These are phyloP conservation scores for Goniozus legneri DNA, from an alignment of 1,140 invertebrate genomes.

Conservation along the genomic window DNA sequence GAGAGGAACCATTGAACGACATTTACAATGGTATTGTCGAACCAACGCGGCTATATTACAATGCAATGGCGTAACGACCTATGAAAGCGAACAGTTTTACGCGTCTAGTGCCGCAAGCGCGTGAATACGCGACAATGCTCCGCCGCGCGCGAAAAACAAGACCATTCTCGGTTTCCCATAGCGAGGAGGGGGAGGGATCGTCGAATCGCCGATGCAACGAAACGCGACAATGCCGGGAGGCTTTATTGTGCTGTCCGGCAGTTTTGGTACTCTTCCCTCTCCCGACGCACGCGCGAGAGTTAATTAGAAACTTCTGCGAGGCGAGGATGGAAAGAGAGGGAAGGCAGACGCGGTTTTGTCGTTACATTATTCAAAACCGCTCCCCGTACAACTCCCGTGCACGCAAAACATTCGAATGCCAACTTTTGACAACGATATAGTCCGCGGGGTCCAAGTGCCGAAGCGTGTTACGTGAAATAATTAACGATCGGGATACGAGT, in stretches of 20 bases:
- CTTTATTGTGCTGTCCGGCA: slow-evolving; percentile 48
- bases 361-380: slow-evolving; percentile 53
- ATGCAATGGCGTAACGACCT: too few relatives aligned
- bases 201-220: slow-evolving; percentile 36
- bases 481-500: slow-evolving; percentile 50
- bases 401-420: slow-evolving; percentile 39
- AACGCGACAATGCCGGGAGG: too few relatives aligned
- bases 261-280: slow-evolving; percentile 7
- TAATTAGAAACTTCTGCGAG: slow-evolving; percentile 52
- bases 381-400: slow-evolving; percentile 15
- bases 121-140: too few relatives aligned
- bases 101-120: too few relatives aligned
- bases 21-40: too few relatives aligned
- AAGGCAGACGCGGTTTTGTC: slow-evolving; percentile 24
- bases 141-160: too few relatives aligned
- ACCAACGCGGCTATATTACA: too few relatives aligned
- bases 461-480: slow-evolving; percentile 49
- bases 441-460: slow-evolving; percentile 34
- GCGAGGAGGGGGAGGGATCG: too few relatives aligned
- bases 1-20: too few relatives aligned
- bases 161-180: too few relatives aligned
- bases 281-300: slow-evolving; percentile 28
- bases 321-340: slow-evolving; percentile 20
- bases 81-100: too few relatives aligned
- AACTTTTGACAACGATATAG: slow-evolving; percentile 47